phyloP scores from a whole-genome alignment of 2,113 vertebrate species.

The Colistium nudipinnis region DNA sequence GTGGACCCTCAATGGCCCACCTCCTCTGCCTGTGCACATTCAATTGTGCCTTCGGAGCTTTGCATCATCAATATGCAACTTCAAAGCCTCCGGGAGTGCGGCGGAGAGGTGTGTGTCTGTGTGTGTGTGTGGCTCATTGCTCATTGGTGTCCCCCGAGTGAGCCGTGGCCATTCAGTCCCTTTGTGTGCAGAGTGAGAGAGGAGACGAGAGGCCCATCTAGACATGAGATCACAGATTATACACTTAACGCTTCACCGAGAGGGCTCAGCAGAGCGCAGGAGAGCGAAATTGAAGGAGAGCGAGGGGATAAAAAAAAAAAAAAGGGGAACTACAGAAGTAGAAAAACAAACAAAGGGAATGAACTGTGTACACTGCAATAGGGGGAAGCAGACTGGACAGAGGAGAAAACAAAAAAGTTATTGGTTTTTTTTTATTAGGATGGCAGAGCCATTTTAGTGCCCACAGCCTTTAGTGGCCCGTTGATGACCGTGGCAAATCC shows the following conservation, averaged over 20 bases:
- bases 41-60: constrained; percentile 58
- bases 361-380: constrained; percentile 29
- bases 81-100: constrained; percentile 70
- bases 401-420: constrained; percentile 31
- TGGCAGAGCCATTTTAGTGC: constrained; percentile 55
- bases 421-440: constrained; percentile 61
- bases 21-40: constrained; percentile 53
- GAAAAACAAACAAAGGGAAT: constrained; percentile 62
- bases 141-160: constrained; percentile 73
- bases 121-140: constrained; percentile 67
- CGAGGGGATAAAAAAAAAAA: neutral
- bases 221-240: constrained; percentile 83
- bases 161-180: constrained; percentile 74
- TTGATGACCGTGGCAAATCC: constrained; percentile 67
- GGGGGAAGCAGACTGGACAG: constrained; percentile 8
- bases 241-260: constrained; percentile 77
- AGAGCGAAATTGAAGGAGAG: constrained; percentile 55
- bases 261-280: constrained; percentile 65
- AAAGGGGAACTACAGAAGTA: constrained; percentile 5
- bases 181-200: constrained; percentile 72
- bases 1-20: constrained; percentile 64
- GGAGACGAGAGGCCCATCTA: constrained; percentile 78
- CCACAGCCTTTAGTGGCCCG: constrained; percentile 47
- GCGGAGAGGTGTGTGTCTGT: constrained; percentile 50
- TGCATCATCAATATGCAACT: constrained; percentile 74